Percentiles rank a stretch among this genome's conserved stretches.
Evolutionary conservation across 92 coral and sea anemone species (phyloP).

Genomic region (Muricea muricata): DNA sequence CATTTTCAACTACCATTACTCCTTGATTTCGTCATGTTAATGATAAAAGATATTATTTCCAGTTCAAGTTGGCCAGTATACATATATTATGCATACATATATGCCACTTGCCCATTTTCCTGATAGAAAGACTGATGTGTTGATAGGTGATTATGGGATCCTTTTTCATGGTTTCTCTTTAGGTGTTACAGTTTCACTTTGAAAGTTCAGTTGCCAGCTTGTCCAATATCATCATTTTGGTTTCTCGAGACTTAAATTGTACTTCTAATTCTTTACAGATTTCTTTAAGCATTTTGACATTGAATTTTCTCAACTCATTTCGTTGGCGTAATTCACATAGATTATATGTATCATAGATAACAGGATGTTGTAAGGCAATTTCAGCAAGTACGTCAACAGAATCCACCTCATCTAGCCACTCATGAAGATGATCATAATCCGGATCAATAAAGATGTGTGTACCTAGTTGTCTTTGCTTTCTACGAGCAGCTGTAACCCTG

Average conservation of each 20-base stretch:
- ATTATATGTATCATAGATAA: constrained; percentile 1
- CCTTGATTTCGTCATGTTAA: too few relatives aligned
- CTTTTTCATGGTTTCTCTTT: too few relatives aligned
- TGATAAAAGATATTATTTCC: too few relatives aligned
- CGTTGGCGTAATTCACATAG: constrained; percentile 6
- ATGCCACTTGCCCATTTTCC: too few relatives aligned
- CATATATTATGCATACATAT: too few relatives aligned
- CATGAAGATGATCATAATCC: constrained; percentile 38
- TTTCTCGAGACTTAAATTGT: constrained; percentile 32
- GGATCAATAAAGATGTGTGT: neutral
- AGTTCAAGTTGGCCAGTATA: too few relatives aligned
- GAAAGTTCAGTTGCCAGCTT: constrained; percentile 14
- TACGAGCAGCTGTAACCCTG: constrained; percentile 55
- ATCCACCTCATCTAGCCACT: constrained; percentile 31
- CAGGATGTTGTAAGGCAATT: constrained; percentile 6
- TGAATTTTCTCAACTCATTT: constrained; percentile 26
- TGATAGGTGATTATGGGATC: too few relatives aligned
- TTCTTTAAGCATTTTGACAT: constrained; percentile 35
- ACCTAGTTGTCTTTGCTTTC: constrained; percentile 10
- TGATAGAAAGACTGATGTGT: too few relatives aligned
- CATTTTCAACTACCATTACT: too few relatives aligned
- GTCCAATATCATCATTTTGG: constrained; percentile 10
- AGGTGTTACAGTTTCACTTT: neutral
- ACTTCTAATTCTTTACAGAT: constrained; percentile 32
- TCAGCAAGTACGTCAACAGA: constrained; percentile 21